phyloP scores from a whole-genome alignment of 2,888 invertebrate genomes.

The Caenorhabditis macrosperma region DNA sequence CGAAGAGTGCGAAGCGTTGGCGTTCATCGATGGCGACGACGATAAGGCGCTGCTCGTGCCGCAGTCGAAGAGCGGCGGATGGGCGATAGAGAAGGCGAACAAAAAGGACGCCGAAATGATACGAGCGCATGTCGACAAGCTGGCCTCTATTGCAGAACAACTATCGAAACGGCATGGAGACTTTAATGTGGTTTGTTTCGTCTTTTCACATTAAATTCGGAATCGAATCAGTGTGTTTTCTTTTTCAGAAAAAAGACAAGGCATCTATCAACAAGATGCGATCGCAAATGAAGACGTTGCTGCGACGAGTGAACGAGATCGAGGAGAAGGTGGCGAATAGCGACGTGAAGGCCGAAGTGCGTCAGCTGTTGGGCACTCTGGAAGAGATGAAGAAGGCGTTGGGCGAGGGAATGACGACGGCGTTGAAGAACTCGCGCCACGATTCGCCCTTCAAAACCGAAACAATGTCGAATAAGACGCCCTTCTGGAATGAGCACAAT shows the following conservation, averaged over 20 bases:
- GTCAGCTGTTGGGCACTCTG: conserved; percentile 63
- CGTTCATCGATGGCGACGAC: conserved; percentile 64
- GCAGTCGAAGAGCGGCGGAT: conserved; percentile 17
- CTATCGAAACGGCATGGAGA: conserved; percentile 60
- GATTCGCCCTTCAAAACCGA: conserved; percentile 42
- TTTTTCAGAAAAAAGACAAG: conserved; percentile 61
- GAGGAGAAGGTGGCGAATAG: conserved; percentile 65
- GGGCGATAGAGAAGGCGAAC: conserved; percentile 46
- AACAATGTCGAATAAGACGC: conserved; percentile 94
- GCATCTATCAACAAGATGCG: conserved; percentile 67
- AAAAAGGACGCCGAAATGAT: conserved; percentile 60
- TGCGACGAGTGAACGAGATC: conserved; percentile 67
- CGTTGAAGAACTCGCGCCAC: conserved; percentile 6
- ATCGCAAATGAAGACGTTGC: conserved; percentile 67
- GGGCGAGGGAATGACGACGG: conserved; percentile 54
- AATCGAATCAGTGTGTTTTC: not conserved
- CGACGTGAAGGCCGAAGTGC: conserved; percentile 69
- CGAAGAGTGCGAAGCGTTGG: conserved; percentile 67
- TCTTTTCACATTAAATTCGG: too few species aligned
- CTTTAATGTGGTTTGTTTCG: conserved; percentile 65
- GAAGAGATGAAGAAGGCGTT: conserved; percentile 70
- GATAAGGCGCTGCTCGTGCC: conserved; percentile 20
- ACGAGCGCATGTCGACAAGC: conserved; percentile 53
- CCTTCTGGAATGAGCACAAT: conserved; percentile 98
- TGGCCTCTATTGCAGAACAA: conserved; percentile 65